Conservation (phyloP, 2,113 vertebrate genomes). For the Pheucticus melanocephalus region DNA sequence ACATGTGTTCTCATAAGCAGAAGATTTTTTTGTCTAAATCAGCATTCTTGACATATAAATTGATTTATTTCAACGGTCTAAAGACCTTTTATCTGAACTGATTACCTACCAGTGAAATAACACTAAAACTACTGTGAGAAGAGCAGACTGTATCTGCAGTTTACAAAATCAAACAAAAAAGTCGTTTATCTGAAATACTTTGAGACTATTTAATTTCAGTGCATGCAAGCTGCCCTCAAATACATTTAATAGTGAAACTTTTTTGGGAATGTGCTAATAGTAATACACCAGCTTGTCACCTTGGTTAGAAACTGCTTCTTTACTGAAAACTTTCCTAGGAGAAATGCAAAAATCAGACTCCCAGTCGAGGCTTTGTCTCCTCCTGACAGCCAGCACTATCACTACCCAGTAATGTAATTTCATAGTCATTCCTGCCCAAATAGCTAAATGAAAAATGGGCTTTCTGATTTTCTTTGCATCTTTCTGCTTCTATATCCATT, state of each 20-base stretch:
- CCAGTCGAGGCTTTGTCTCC: not conserved
- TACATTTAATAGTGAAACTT: not conserved
- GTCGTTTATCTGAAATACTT: not conserved
- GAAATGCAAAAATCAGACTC: not conserved
- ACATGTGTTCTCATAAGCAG: not conserved
- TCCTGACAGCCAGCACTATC: not conserved
- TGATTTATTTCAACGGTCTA: not conserved
- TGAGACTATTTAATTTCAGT: not conserved
- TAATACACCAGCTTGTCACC: not conserved
- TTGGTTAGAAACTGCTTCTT: not conserved
- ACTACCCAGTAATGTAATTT: not conserved
- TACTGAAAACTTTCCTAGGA: not conserved
- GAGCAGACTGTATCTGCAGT: not conserved
- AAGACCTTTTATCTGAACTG: not conserved
- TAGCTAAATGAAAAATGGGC: accelerated
- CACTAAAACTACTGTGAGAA: not conserved
- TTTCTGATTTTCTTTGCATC: not conserved
- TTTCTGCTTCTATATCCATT: not conserved
- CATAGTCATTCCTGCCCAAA: not conserved
- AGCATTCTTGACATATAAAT: not conserved
- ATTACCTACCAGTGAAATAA: not conserved
- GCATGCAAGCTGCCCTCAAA: not conserved
- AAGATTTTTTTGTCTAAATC: not conserved
- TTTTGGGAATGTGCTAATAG: not conserved
- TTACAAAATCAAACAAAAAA: not conserved